Base-by-base conservation (phyloP, 2,113 vertebrate species). In the Abramis brama region DNA sequence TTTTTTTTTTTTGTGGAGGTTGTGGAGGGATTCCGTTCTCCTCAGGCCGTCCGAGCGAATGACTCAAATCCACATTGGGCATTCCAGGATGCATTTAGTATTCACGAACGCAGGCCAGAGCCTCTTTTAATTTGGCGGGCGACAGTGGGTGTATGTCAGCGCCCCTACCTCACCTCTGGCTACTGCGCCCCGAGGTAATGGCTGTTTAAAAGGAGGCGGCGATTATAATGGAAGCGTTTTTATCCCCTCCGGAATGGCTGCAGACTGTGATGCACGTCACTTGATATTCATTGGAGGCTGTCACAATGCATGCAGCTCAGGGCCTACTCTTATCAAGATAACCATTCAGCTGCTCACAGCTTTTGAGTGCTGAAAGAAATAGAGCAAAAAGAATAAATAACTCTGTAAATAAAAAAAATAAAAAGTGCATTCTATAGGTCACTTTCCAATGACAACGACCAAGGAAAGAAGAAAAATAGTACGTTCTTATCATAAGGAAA, bases 211-310 rank as follows among this genome's bases (percentile, higher is more conserved):
- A 59, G 64, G 30, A 79, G 83, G 87, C 64, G 57, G 77, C 83
- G 52, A 62, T 84, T 86, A 80, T 89, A 89, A 91, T 87, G 71
- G 88, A 91, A 66, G 73, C 25, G 47, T 30, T 59, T 85, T 82
- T 79, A 77, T 76, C 30, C 70, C 43, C 83, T 47, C 47, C 25
- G 17, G 71, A 66, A 82, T 82, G 59, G 70, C 82, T 85, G 57
- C 23, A 43, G 39, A 47, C 70, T 66, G 81, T 79, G 84, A 87
- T 71, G 86, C 75, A 25, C 83, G 89, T 91, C 90, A 90, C 89
- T 91, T 90, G 88, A 87, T 91, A 92, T 91, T 88, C 88, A 88
- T 88, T 88, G 84, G 89, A 90, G 85, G 86, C 86, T 87, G 85
- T 89, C 87, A 76, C 52, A 55, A 82, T 30, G 84, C 82, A 79